These are phyloP conservation scores for Chrysochloris asiatica DNA, from an alignment of 2,113 vertebrate species.

Conservation along the genomic window DNA sequence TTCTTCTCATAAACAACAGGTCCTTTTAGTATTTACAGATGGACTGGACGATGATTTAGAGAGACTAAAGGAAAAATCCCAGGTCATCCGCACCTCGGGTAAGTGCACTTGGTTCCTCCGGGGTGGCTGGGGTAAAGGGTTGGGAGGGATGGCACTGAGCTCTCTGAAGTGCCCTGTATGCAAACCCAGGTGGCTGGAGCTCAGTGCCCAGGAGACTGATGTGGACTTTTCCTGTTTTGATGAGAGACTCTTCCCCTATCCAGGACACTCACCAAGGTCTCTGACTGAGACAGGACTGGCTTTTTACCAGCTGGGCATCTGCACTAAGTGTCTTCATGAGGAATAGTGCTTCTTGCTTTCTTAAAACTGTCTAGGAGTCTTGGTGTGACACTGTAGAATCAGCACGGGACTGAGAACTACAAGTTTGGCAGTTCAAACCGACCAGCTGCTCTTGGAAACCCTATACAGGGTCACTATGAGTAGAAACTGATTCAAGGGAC, in stretches of 20 bases:
- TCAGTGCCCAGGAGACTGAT: background rate
- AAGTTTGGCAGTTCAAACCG: no score
- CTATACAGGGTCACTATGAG: no score
- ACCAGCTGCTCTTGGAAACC: no score
- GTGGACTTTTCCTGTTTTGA: background rate
- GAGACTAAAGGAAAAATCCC: constrained; percentile 80
- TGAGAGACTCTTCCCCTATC: background rate
- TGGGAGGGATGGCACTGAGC: background rate
- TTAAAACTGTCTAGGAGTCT: background rate
- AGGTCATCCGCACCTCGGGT: constrained; percentile 84
- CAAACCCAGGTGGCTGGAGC: background rate
- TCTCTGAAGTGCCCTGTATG: background rate
- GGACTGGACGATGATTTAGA: constrained; percentile 87
- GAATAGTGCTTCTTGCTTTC: background rate
- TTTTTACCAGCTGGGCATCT: background rate
- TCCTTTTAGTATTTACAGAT: constrained; percentile 92
- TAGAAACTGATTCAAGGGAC: no score
- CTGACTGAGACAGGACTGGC: background rate
- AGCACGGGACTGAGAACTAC: no score
- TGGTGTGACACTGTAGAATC: no score
- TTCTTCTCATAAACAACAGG: constrained; percentile 75
- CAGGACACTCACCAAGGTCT: background rate
- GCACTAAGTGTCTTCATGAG: background rate
- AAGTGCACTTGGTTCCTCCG: fast-evolving
- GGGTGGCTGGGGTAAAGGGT: no score